Evolutionary conservation across 2,797 vertebrate genomes (phyloP).

Genomic region (Pangasius djambal): DNA sequence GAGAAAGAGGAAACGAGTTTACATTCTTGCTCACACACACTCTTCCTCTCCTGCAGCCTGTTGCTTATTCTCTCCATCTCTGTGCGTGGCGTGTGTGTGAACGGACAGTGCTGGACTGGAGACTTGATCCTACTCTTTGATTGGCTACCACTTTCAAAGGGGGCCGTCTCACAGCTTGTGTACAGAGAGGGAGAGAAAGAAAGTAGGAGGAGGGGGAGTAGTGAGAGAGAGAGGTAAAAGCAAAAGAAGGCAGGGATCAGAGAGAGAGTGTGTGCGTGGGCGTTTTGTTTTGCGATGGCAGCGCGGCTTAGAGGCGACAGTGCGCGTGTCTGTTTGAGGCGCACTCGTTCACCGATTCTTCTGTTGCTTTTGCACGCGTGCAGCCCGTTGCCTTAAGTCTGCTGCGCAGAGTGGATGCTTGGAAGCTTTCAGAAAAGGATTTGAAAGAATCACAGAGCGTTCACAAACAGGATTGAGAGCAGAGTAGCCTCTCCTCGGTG

Average conservation of each 20-base stretch:
- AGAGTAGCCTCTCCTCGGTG: constrained; percentile 53
- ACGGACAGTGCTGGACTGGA: constrained; percentile 75
- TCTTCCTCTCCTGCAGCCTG: not conserved
- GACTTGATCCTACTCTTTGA: constrained; percentile 63
- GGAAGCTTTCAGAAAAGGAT: constrained; percentile 45
- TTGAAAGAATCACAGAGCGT: not conserved
- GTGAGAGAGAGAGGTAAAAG: constrained; percentile 47
- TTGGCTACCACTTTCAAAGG: constrained; percentile 69
- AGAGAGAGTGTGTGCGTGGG: constrained; percentile 78
- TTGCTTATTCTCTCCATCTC: constrained; percentile 31
- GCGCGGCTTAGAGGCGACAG: constrained; percentile 74
- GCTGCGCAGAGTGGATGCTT: not conserved
- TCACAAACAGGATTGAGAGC: constrained; percentile 19
- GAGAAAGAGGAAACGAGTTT: constrained; percentile 27
- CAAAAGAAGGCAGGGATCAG: constrained; percentile 69
- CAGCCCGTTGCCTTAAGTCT: constrained; percentile 30
- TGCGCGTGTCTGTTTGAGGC: constrained; percentile 71
- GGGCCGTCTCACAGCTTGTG: constrained; percentile 69
- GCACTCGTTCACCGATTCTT: constrained; percentile 48
- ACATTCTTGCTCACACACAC: not conserved
- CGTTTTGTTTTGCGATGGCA: constrained; percentile 86
- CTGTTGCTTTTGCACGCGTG: constrained; percentile 24
- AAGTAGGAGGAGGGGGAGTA: constrained; percentile 61
- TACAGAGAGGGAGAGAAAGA: constrained; percentile 66
- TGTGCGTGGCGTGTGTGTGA: constrained; percentile 74